Evolutionary conservation across 2,888 invertebrate species (phyloP).

Genomic region (Papilio gigon): DNA sequence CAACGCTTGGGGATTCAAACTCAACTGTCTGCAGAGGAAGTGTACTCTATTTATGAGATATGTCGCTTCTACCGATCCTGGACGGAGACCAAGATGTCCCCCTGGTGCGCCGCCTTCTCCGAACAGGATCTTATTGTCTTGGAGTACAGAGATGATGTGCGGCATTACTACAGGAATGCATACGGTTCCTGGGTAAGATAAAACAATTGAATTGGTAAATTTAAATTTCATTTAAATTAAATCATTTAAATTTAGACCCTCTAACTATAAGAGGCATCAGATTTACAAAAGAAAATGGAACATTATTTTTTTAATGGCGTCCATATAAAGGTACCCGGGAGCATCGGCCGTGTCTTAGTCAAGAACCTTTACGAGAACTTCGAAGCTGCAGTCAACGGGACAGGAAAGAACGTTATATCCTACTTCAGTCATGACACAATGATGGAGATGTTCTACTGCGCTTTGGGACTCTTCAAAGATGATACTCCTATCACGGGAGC

Average conservation of each 20-base stretch:
- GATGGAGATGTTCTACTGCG: conserved; percentile 84
- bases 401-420: conserved; percentile 79
- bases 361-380: conserved; percentile 85
- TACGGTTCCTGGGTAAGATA: conserved; percentile 68
- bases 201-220: not conserved
- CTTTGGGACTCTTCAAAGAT: conserved; percentile 86
- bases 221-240: not conserved
- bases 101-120: conserved; percentile 90
- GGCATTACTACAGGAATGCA: conserved; percentile 85
- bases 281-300: not conserved
- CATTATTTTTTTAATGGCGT: not conserved
- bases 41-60: conserved; percentile 87
- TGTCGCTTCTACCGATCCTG: conserved; percentile 90
- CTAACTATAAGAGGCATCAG: not conserved
- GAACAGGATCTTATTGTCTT: conserved; percentile 85
- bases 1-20: conserved; percentile 74
- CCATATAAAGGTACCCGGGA: conserved; percentile 78
- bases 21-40: conserved; percentile 62
- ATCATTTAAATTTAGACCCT: not conserved
- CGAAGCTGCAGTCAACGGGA: conserved; percentile 54
- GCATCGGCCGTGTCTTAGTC: conserved; percentile 85
- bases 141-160: conserved; percentile 90
- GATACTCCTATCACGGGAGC: conserved; percentile 77
- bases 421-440: conserved; percentile 87
- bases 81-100: conserved; percentile 70